Evolutionary conservation across 2,888 invertebrate species (phyloP), one percentile per base, ranked within the genome.

Genomic region (Thereva nobilitata): DNA sequence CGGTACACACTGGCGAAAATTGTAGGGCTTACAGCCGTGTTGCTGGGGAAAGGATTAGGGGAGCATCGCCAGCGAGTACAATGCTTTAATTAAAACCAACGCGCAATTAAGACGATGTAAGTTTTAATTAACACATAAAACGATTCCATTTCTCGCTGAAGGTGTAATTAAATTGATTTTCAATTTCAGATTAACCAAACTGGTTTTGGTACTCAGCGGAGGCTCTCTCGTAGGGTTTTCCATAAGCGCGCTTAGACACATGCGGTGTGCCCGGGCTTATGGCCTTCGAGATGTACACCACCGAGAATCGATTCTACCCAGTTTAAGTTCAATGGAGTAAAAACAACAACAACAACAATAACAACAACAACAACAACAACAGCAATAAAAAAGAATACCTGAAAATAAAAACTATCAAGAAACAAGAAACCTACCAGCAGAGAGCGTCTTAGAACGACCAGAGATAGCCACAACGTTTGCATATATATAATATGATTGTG

Each of bases 61-160:
- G 53, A 10, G 50, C 34, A 9, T 35, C 34, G 7, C 35, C 34
- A 53, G 57, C 47, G 57, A 59, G 41, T 40, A 40, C 49, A 50
- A 61, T 50, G 34, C 61, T 50, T 61, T 61, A 61, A 61, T 61
- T 61, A 61, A 61, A 61, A 61, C 49, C 50, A 61, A 61, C 41
- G 50, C 41, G 56, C 47, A 61, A 61, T 61, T 67, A 53, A 45
- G 53, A 40, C 53, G 45, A 59, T 53, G 64, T 54, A 64, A 64
- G 54, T 64, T 69, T 69, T 69, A 69, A 69, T 69, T 69, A 69
- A 69, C 68, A 69, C 68, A 69, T 69, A 45, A 69, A 69, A 69
- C 59, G 63, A 66, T 64, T 64, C 53, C 53, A 44, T 64, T 61
- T 53, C 47, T 65, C 65, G 65, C 55, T 65, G 41, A 57, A 67